Conservation (phyloP, 2,888 invertebrate genomes). For the Plagodis pulveraria region DNA sequence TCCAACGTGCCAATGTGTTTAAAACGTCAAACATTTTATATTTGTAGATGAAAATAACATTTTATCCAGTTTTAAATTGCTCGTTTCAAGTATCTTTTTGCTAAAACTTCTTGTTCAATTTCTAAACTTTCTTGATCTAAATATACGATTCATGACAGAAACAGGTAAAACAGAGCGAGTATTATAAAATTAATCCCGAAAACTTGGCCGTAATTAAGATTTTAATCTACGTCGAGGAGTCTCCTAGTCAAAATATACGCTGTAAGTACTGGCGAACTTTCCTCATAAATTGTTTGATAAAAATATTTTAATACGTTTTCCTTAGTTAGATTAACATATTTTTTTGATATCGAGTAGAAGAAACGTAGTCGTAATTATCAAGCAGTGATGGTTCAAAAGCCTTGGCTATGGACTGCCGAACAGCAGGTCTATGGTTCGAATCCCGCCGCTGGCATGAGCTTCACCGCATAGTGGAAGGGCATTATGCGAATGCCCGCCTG, state of each 20-base stretch:
- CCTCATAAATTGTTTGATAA: constrained; percentile 66
- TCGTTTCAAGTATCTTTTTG: not conserved
- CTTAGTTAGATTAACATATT: constrained; percentile 37
- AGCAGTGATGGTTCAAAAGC: too few species aligned
- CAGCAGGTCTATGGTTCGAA: too few species aligned
- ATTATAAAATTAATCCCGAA: constrained; percentile 72
- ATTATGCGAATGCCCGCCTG: too few species aligned
- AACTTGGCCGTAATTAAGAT: constrained; percentile 78
- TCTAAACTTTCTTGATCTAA: constrained; percentile 40
- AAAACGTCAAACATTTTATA: too few species aligned
- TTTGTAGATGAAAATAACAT: too few species aligned
- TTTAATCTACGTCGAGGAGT: constrained; percentile 66
- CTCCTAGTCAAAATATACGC: constrained; percentile 63
- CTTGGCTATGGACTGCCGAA: too few species aligned
- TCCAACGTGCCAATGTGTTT: too few species aligned
- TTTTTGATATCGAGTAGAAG: too few species aligned
- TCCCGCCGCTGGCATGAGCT: too few species aligned
- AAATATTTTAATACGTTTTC: constrained; percentile 58
- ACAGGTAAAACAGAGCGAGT: constrained; percentile 54
- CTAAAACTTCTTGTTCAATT: constrained; percentile 6
- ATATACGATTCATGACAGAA: constrained; percentile 49
- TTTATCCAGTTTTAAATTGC: not conserved
- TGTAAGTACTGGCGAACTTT: constrained; percentile 60
- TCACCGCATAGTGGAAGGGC: too few species aligned
- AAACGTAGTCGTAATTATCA: too few species aligned